These are phyloP conservation scores for Halocynthia roretzi DNA, from an alignment of 23 tunicate genomes.

Conservation along the genomic window DNA sequence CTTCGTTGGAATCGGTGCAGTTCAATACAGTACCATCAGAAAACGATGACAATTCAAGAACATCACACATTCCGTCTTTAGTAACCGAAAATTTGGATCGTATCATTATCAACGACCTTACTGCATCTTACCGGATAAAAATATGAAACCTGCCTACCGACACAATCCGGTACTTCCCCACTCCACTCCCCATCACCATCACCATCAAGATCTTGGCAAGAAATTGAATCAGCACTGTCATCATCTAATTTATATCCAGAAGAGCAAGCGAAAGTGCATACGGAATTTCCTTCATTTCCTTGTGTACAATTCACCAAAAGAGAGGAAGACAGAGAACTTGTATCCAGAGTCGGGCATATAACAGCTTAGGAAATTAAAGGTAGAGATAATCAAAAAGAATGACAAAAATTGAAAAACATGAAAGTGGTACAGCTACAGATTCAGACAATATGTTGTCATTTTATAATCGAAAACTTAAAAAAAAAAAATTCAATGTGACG, in stretches of 20 bases:
- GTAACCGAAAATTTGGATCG: no score
- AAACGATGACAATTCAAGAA: neutral
- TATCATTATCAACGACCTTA: no score
- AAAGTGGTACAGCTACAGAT: no score
- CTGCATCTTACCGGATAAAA: neutral
- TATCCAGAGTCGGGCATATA: no score
- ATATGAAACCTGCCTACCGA: neutral
- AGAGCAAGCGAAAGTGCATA: slow-evolving; percentile 1
- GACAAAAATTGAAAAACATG: no score
- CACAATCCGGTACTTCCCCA: slow-evolving; percentile 1
- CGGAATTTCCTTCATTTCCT: slow-evolving; percentile 8
- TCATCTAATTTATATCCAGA: neutral
- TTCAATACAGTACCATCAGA: neutral
- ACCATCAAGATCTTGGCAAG: slow-evolving; percentile 2
- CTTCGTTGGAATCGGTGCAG: neutral
- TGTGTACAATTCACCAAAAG: neutral
- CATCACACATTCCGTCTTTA: neutral
- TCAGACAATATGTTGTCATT: no score
- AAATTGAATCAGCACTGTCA: neutral
- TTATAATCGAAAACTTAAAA: no score
- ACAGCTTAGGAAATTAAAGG: no score
- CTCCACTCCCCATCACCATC: neutral
- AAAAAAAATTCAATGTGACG: no score
- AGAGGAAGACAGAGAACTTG: no score
- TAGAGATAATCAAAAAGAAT: no score